Evolutionary conservation across 2,113 vertebrate genomes (phyloP), one percentile per base, ranked within the genome.

Genomic region (Sorex araneus): DNA sequence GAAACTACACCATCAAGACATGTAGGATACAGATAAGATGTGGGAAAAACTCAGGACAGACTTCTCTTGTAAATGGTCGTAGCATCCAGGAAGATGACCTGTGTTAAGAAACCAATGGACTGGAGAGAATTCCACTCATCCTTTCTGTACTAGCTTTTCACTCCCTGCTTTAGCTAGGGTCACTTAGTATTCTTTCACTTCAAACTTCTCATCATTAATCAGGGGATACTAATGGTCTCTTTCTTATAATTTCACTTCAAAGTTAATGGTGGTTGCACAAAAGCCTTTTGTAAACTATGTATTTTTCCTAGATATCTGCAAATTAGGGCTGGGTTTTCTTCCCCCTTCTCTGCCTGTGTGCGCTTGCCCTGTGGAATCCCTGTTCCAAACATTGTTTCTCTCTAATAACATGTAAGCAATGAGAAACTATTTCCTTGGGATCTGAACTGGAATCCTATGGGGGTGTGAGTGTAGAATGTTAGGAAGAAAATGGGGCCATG

Each of bases 121-220:
- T 0, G 3, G 57, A 75, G 50, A 71, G 50, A 73, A 21, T 34
- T 3, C 2, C 34, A 1, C 54, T 6, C 3, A 0, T 32, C 36
- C 21, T 4, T n/a, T n/a, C 50, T 25, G 67, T 9, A 18, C 71
- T 19, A 54, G 18, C 47, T 34, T 64, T 77, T 76, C 45, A 23
- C 64, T n/a, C 28, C 12, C 50, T 74, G 13, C 30, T 71, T 27
- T 19, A 25, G 11, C 74, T 74, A 23, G 6, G 21, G 63, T 69
- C 19, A 50, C 57, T 69, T 76, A 27, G n/a, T 84, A 32, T 54
- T 57, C 87, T 54, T 77, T 34, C 32, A 11, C 32, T 64, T 50
- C 57, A 50, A 60, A 81, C 23, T 73, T 25, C 50, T 84, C 77
- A 57, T 66, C 69, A 75, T 27, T 89, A 69, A 86, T 76, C 74